These are phyloP conservation scores for Melanerpes aurifrons DNA, from an alignment of 2,113 vertebrate genomes.

Conservation along the genomic window DNA sequence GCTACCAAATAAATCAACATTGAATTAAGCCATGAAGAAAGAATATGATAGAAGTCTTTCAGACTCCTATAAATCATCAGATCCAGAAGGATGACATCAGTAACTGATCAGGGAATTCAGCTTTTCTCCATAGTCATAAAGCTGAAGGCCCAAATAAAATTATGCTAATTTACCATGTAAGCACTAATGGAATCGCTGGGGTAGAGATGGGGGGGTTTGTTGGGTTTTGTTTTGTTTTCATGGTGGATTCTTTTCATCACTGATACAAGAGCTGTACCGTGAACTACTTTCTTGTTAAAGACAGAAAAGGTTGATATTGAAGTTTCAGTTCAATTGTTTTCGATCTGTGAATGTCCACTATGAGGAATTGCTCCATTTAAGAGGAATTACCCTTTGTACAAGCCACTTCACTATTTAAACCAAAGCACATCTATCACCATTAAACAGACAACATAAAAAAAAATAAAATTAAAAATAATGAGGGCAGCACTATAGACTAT, in stretches of 20 bases:
- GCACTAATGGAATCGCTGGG: constrained; percentile 24
- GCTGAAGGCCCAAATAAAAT: constrained; percentile 53
- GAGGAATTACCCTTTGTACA: constrained; percentile 83
- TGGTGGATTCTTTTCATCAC: neutral
- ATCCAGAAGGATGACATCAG: constrained; percentile 39
- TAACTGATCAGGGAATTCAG: constrained; percentile 46
- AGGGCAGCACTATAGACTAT: constrained; percentile 41
- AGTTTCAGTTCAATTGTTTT: constrained; percentile 83
- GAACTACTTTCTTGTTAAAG: constrained; percentile 79
- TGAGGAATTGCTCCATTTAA: constrained; percentile 85
- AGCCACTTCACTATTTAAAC: constrained; percentile 86
- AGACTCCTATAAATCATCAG: constrained; percentile 67
- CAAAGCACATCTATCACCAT: constrained; percentile 85
- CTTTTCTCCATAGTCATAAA: constrained; percentile 46
- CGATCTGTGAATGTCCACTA: constrained; percentile 79
- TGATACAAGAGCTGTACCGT: neutral
- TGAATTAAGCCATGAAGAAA: constrained; percentile 74
- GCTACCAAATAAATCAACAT: constrained; percentile 71
- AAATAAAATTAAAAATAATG: constrained; percentile 65
- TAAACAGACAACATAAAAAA: constrained; percentile 70
- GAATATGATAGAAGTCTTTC: constrained; percentile 65
- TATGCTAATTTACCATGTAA: constrained; percentile 59
- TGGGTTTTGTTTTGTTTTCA: constrained; percentile 35
- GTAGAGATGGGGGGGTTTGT: neutral
- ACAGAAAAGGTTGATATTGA: constrained; percentile 78